Evolutionary conservation across 2,888 invertebrate genomes (phyloP).

Genomic region (Lasioglossum marginatum): DNA sequence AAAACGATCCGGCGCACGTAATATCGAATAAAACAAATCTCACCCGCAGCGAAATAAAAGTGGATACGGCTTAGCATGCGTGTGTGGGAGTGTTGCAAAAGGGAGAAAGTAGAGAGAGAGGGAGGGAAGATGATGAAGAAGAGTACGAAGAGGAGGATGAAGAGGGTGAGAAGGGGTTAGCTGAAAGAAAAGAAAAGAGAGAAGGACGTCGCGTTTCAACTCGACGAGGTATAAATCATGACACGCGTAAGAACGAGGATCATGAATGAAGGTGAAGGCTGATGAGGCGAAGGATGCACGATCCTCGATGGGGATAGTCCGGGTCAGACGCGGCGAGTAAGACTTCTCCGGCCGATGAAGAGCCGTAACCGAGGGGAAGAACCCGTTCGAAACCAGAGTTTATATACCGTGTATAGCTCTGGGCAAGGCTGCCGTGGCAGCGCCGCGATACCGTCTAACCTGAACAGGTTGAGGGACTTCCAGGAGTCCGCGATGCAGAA

Average conservation of each 20-base stretch:
- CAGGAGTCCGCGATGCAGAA: constrained; percentile 72
- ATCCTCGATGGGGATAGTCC: constrained; percentile 68
- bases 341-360: constrained; percentile 71
- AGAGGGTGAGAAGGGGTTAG: background rate
- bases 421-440: constrained; percentile 72
- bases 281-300: constrained; percentile 61
- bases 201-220: constrained; percentile 24
- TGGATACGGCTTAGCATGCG: background rate
- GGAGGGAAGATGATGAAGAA: background rate
- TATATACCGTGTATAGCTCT: constrained; percentile 72
- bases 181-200: background rate
- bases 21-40: constrained; percentile 28
- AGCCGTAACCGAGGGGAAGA: constrained; percentile 70
- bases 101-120: background rate
- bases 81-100: background rate
- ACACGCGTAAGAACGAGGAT: constrained; percentile 37
- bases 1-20: background rate
- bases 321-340: constrained; percentile 65
- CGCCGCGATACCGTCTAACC: constrained; percentile 75
- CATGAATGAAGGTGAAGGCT: constrained; percentile 64
- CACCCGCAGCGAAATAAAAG: constrained; percentile 20
- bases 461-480: constrained; percentile 71
- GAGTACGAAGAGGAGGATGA: background rate
- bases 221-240: constrained; percentile 46
- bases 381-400: constrained; percentile 74